Percentiles rank a stretch among this genome's conserved stretches.
These are phyloP conservation scores for Phylloscopus whistleri DNA, from an alignment of 2,113 vertebrate species.

Conservation along the genomic window DNA sequence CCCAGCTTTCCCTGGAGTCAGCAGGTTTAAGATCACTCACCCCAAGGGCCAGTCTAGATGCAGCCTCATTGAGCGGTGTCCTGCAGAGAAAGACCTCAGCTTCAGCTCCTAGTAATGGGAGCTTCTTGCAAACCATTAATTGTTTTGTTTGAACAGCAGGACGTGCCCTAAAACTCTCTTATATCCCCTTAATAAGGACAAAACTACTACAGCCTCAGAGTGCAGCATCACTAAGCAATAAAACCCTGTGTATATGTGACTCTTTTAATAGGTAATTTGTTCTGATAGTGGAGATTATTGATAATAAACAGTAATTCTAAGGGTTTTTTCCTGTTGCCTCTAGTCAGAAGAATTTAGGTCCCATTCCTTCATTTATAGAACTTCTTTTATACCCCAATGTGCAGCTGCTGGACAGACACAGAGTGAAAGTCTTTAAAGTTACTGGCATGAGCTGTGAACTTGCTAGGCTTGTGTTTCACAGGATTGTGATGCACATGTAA, in stretches of 20 bases:
- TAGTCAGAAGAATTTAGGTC: background rate
- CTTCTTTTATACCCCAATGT: background rate
- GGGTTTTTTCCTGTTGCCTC: background rate
- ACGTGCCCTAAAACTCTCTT: background rate
- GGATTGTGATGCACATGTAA: background rate
- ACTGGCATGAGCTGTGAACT: background rate
- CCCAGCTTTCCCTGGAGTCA: background rate
- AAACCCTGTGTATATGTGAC: background rate
- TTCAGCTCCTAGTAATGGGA: background rate
- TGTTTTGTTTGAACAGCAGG: conserved; percentile 21
- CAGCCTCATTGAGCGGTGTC: background rate
- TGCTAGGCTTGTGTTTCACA: background rate
- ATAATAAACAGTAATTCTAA: background rate
- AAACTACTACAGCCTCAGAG: background rate
- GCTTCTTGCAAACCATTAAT: background rate
- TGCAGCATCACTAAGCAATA: background rate
- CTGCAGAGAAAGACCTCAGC: background rate
- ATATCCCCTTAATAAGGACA: background rate
- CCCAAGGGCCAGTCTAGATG: background rate
- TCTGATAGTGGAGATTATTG: background rate
- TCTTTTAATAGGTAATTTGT: background rate
- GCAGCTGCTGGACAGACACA: background rate
- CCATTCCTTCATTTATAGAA: background rate
- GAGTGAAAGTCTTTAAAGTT: background rate
- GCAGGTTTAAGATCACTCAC: background rate